Evolutionary conservation across 1,140 invertebrate genomes (phyloP).

Genomic region (Sitophilus oryzae): DNA sequence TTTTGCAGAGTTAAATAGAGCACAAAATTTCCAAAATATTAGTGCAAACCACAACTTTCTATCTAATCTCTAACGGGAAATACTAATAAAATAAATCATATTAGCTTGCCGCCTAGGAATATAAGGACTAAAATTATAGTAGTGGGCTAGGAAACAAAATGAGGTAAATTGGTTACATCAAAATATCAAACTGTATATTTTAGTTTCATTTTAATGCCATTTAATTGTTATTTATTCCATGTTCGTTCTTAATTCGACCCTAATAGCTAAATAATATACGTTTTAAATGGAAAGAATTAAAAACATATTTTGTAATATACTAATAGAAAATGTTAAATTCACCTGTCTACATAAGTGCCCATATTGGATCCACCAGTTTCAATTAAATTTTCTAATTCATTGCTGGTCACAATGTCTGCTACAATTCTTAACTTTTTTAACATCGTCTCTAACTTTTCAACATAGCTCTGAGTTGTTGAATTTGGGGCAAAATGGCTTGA

Average conservation of each 20-base stretch:
- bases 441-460: slow-evolving; percentile 52
- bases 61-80: too few relatives aligned
- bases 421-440: slow-evolving; percentile 59
- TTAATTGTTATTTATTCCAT: too few relatives aligned
- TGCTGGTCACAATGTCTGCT: slow-evolving; percentile 55
- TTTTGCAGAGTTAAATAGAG: neutral
- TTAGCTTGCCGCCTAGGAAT: too few relatives aligned
- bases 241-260: too few relatives aligned
- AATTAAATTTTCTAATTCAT: slow-evolving; percentile 35
- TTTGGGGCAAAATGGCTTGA: slow-evolving; percentile 45
- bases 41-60: neutral
- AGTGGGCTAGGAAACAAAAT: neutral
- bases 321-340: slow-evolving; percentile 5
- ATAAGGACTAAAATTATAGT: neutral
- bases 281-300: neutral
- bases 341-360: slow-evolving; percentile 34
- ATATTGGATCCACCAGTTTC: slow-evolving; percentile 32
- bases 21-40: neutral
- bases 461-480: slow-evolving; percentile 41
- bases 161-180: neutral
- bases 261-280: too few relatives aligned
- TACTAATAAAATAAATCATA: too few relatives aligned
- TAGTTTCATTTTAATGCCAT: neutral
- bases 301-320: neutral
- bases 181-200: neutral